A percentile compares a stretch with the other conserved stretches of the same genome.
These are phyloP conservation scores for Yponomeuta evonymella DNA, from an alignment of 2,888 invertebrate genomes.

Conservation along the genomic window DNA sequence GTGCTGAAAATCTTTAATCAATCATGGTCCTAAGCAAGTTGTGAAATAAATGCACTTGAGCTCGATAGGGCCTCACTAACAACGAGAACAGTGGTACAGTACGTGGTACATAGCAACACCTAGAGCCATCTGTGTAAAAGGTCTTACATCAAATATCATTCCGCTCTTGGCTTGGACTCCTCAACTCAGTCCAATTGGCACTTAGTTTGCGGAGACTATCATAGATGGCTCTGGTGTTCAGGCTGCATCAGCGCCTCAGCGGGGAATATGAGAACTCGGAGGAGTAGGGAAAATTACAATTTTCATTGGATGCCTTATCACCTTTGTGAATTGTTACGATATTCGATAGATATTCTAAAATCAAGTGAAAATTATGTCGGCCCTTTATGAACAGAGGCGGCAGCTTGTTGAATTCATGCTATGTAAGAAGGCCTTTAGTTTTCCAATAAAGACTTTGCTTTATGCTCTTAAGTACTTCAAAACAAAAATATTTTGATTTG, in stretches of 20 bases:
- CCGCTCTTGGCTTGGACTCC: not conserved
- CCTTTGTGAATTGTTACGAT: not conserved
- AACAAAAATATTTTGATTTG: too few relatives aligned
- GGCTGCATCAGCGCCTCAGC: not conserved
- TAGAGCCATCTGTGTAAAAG: not conserved
- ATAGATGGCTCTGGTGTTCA: not conserved
- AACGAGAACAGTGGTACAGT: not conserved
- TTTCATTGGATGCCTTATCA: not conserved
- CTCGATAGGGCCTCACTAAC: too few relatives aligned
- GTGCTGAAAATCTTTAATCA: too few relatives aligned
- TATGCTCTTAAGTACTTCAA: too few relatives aligned
- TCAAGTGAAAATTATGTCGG: too few relatives aligned
- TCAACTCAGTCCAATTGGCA: not conserved
- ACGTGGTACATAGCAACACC: not conserved
- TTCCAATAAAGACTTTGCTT: too few relatives aligned
- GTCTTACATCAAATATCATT: not conserved
- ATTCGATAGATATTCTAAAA: too few relatives aligned
- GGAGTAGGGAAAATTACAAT: not conserved
- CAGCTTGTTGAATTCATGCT: too few relatives aligned
- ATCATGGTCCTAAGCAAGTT: too few relatives aligned
- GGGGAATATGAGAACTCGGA: not conserved
- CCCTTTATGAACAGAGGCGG: too few relatives aligned
- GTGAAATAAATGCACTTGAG: too few relatives aligned
- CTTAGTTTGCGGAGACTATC: not conserved
- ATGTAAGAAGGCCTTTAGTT: too few relatives aligned